phyloP scores from a whole-genome alignment of 2,797 vertebrate genomes.

The Tenualosa thibaudeaui region DNA sequence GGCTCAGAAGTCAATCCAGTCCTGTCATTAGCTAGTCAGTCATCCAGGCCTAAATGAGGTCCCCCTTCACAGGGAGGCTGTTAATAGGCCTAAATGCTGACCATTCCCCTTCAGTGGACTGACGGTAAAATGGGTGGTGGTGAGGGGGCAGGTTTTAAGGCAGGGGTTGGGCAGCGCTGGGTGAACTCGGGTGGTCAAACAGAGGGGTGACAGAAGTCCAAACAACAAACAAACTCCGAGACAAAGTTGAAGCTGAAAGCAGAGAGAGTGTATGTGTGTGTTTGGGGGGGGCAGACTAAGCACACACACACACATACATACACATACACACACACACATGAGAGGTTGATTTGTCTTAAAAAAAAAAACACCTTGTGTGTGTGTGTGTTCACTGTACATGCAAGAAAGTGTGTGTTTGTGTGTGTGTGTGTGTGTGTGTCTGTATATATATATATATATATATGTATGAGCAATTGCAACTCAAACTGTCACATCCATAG shows the following conservation, averaged over 20 bases:
- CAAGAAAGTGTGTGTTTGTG: too few species aligned
- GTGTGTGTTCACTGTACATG: too few species aligned
- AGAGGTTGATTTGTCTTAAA: too few species aligned
- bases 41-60: conserved; percentile 8
- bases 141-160: conserved; percentile 15
- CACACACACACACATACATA: background rate
- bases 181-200: background rate
- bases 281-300: background rate
- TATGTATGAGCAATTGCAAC: too few species aligned
- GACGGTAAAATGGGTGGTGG: background rate
- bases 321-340: background rate
- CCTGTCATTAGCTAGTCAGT: background rate
- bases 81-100: conserved; percentile 33
- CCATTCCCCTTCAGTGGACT: background rate
- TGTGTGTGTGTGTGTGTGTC: too few species aligned
- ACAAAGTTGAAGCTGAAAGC: background rate
- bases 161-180: background rate
- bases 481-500: too few species aligned
- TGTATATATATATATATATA: too few species aligned
- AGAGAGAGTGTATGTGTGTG: background rate
- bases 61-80: background rate
- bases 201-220: background rate
- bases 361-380: too few species aligned
- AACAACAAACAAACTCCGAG: background rate
- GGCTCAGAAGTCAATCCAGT: conserved; percentile 42